A percentile compares a stretch with the other conserved stretches of the same genome.
Conservation (phyloP, 1,140 invertebrate genomes). For the Drosophila rhopaloa region DNA sequence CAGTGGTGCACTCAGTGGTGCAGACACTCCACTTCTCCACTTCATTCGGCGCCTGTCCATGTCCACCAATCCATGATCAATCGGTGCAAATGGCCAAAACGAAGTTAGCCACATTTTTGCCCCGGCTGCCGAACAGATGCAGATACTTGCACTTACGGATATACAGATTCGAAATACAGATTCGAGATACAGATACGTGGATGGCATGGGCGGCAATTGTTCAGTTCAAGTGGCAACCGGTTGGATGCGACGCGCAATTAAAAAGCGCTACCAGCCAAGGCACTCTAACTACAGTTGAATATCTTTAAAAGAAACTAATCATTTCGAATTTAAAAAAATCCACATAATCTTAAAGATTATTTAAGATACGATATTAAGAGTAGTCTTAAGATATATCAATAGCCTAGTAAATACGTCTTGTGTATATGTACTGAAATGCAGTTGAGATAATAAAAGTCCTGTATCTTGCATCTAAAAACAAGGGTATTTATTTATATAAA, state of each 20-base stretch:
- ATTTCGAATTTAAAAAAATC: neutral
- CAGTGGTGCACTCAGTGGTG: constrained; percentile 16
- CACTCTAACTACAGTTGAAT: constrained; percentile 25
- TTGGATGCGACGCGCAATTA: constrained; percentile 65
- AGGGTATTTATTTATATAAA: too few species aligned
- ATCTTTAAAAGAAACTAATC: neutral
- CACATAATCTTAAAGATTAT: too few species aligned
- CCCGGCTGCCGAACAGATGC: constrained; percentile 25
- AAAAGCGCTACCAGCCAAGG: constrained; percentile 59
- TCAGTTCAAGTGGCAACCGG: constrained; percentile 65
- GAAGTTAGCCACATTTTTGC: constrained; percentile 63
- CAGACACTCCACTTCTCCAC: constrained; percentile 20
- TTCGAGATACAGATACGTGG: constrained; percentile 47
- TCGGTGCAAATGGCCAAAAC: constrained; percentile 58
- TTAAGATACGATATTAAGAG: too few species aligned
- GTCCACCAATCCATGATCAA: constrained; percentile 42
- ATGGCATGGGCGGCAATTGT: constrained; percentile 68
- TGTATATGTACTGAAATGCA: too few species aligned
- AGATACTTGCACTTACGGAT: constrained; percentile 46
- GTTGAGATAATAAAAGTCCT: too few species aligned
- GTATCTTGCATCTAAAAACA: too few species aligned
- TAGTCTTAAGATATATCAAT: too few species aligned
- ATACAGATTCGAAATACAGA: constrained; percentile 36
- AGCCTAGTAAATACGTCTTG: too few species aligned
- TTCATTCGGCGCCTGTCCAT: constrained; percentile 52